Evolutionary conservation across 1,140 invertebrate species (phyloP).

Genomic region (Campodea augens): DNA sequence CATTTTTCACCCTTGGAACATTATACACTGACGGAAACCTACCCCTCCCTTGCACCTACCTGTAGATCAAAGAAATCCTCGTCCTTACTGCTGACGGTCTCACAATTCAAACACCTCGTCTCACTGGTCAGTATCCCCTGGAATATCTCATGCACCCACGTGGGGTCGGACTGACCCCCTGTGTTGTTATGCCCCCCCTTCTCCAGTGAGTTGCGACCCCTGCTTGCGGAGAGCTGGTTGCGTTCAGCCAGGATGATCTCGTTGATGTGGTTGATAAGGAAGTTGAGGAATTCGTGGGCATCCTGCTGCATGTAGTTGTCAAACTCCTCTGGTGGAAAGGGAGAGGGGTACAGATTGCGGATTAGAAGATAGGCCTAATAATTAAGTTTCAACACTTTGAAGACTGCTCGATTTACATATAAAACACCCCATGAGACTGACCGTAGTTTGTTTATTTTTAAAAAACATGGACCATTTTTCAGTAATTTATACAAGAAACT

Average conservation of each 20-base stretch:
- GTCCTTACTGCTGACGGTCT: slow-evolving; percentile 98
- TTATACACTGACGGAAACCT: no score
- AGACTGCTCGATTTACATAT: no score
- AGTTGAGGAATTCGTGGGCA: slow-evolving; percentile 99
- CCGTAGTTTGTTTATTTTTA: no score
- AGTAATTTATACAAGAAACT: no score
- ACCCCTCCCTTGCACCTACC: no score
- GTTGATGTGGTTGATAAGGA: slow-evolving; percentile 91
- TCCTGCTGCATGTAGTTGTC: slow-evolving; percentile 99
- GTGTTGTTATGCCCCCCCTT: neutral
- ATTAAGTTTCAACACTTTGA: no score
- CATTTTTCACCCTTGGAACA: no score
- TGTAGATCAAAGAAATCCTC: slow-evolving; percentile 98
- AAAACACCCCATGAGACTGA: no score
- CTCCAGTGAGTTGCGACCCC: neutral
- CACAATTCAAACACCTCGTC: slow-evolving; percentile 97
- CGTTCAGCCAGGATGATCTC: slow-evolving; percentile 78
- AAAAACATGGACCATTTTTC: no score
- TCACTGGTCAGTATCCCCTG: slow-evolving; percentile 98
- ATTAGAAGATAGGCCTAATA: no score
- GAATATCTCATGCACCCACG: slow-evolving; percentile 99
- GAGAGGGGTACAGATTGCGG: slow-evolving; percentile 5
- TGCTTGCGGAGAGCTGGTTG: slow-evolving; percentile 33
- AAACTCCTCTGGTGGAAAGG: slow-evolving; percentile 69
- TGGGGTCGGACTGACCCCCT: slow-evolving; percentile 41